Evolutionary conservation across 1,140 invertebrate genomes (phyloP).

Genomic region (Achatina immaculata): DNA sequence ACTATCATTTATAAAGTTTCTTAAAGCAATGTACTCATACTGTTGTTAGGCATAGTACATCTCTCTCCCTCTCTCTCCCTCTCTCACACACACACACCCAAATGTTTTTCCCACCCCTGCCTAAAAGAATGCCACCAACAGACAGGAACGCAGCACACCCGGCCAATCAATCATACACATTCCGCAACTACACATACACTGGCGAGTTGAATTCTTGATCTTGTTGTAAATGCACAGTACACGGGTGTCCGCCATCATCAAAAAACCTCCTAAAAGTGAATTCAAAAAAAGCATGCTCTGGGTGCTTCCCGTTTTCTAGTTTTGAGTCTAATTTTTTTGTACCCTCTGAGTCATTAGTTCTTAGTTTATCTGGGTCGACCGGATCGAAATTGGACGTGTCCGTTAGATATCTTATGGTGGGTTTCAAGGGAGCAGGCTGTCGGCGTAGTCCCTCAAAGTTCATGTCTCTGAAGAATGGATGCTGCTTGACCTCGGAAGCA

Average conservation of each 20-base stretch:
- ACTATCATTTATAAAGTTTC: too few relatives aligned
- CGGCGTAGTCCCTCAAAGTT: slow-evolving; percentile 89
- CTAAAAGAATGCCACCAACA: background rate
- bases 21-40: too few relatives aligned
- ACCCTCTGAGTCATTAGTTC: slow-evolving; percentile 75
- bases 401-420: slow-evolving; percentile 92
- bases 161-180: too few relatives aligned
- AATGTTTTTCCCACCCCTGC: too few relatives aligned
- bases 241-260: slow-evolving; percentile 74
- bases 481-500: slow-evolving; percentile 92
- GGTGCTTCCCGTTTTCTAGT: slow-evolving; percentile 77
- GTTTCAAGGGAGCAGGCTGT: slow-evolving; percentile 91
- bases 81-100: too few relatives aligned
- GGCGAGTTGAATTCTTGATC: slow-evolving; percentile 23
- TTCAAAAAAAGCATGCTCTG: slow-evolving; percentile 97
- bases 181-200: slow-evolving; percentile 27
- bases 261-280: slow-evolving; percentile 99
- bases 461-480: slow-evolving; percentile 91
- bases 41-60: too few relatives aligned
- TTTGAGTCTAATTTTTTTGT: slow-evolving; percentile 76
- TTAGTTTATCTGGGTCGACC: slow-evolving; percentile 84
- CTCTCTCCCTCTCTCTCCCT: too few relatives aligned
- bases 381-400: slow-evolving; percentile 91
- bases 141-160: too few relatives aligned
- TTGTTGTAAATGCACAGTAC: slow-evolving; percentile 26